These are phyloP conservation scores for Corvus moneduloides DNA, from an alignment of 2,113 vertebrate genomes.

Conservation along the genomic window DNA sequence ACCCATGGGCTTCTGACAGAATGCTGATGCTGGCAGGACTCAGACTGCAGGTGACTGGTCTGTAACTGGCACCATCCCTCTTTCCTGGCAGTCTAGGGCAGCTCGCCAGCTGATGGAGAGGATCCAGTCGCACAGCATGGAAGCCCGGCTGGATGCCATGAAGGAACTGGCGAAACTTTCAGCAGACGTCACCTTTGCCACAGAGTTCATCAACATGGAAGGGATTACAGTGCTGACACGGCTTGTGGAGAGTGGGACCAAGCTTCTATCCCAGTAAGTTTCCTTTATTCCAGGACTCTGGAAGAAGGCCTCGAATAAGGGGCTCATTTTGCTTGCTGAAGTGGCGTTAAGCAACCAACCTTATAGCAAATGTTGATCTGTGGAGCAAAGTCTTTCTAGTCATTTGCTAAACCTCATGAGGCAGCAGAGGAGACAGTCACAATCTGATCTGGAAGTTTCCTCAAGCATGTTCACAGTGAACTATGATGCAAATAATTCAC, in stretches of 20 bases:
- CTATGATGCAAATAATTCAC: background rate
- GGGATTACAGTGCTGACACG: conserved; percentile 91
- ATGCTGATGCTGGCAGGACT: background rate
- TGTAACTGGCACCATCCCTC: background rate
- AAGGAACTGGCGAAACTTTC: conserved; percentile 98
- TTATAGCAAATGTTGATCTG: background rate
- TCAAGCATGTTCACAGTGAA: background rate
- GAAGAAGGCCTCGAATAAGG: background rate
- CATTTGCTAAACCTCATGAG: background rate
- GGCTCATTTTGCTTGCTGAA: background rate
- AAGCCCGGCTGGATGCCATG: conserved; percentile 93
- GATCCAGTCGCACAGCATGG: conserved; percentile 90
- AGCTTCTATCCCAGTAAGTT: conserved; percentile 84
- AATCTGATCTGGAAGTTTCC: background rate
- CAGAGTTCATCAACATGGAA: conserved; percentile 98
- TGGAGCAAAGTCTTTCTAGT: background rate
- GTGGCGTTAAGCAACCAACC: background rate
- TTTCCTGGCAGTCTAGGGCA: conserved; percentile 82
- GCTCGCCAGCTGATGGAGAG: conserved; percentile 96
- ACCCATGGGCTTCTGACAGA: background rate
- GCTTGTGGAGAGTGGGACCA: conserved; percentile 93
- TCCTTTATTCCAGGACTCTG: background rate
- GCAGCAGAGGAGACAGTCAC: background rate
- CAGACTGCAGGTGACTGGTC: background rate
- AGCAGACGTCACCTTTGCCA: conserved; percentile 91